Evolutionary conservation across 1,140 invertebrate genomes (phyloP), one percentile per base, ranked within the genome.

Genomic region (Brachionus rubens): DNA sequence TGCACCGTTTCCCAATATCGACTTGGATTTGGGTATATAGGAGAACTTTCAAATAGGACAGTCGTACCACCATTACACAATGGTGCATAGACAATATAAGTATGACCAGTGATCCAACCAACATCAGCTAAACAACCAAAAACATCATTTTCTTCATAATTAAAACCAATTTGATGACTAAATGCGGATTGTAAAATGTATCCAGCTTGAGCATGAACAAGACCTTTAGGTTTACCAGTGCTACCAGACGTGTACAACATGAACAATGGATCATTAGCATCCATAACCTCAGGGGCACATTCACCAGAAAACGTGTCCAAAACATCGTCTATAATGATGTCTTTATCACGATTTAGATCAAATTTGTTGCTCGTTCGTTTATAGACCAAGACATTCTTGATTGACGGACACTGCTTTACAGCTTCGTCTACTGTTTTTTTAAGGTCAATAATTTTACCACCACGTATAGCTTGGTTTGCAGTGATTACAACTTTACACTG

Each of bases 71-170:
- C 87, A 80, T 88, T 88, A 14, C 82, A 80, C 10, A 88, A 79
- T n/a, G 88, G 87, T 48, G 87, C 88, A 80, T 88, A 88, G 5
- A 87, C 82, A 33, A 87, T 84, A 80, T 88, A 88, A 21, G 82
- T 82, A 78, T 88, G 88, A 2, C 87, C 87, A 4, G 87, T 88
- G 33, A 88, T 88, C 87, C 88, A 88, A 12, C 88, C 88, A 75
- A 88, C 85, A 78, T 88, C 87, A 12, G 87, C 87, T n/a, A 87
- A 84, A 82, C 87, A 88, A 1, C 84, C 87, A 81, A 87, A 88
- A 36, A 83, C 80, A 77, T 88, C 87, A 76, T 72, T 21, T 2
- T 79, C 79, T 16, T 83, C 77, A 79, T 82, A 86, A 80, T 87
- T 83, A 80, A 88, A 88, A 16, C 84, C 86, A 75, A 80, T 78